Conservation (phyloP, 2,797 vertebrate genomes). For the Limosa lapponica region DNA sequence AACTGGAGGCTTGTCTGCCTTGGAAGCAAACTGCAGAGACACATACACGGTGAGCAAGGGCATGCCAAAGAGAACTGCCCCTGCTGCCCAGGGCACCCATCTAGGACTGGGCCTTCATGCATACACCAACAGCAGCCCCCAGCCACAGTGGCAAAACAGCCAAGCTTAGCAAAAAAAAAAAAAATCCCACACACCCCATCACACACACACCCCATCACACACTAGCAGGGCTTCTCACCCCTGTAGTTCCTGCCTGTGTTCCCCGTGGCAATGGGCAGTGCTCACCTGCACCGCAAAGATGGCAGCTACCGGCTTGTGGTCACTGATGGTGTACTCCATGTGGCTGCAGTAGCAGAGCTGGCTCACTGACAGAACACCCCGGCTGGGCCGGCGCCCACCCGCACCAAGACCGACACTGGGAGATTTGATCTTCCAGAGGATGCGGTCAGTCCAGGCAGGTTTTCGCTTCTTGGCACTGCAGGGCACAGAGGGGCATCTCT, state of each 20-base stretch:
- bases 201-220: rapidly evolving
- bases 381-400: conserved; percentile 76
- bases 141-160: neutral
- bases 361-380: conserved; percentile 82
- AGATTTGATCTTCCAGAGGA: conserved; percentile 92
- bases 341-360: conserved; percentile 94
- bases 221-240: neutral
- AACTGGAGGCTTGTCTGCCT: conserved; percentile 86
- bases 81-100: neutral
- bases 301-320: conserved; percentile 96
- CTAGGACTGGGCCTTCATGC: neutral
- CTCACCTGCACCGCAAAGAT: conserved; percentile 95
- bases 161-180: neutral
- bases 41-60: neutral
- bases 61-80: neutral
- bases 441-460: conserved; percentile 97
- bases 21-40: conserved; percentile 87
- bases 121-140: neutral
- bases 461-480: conserved; percentile 94
- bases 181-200: rapidly evolving
- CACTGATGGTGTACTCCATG: conserved; percentile 93
- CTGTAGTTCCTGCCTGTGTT: neutral
- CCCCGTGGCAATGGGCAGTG: neutral
- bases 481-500: conserved; percentile 2
- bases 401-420: conserved; percentile 75